Evolutionary conservation across 2,888 invertebrate species (phyloP), one percentile per base, ranked within the genome.

Genomic region (Anagyrus pseudococci): DNA sequence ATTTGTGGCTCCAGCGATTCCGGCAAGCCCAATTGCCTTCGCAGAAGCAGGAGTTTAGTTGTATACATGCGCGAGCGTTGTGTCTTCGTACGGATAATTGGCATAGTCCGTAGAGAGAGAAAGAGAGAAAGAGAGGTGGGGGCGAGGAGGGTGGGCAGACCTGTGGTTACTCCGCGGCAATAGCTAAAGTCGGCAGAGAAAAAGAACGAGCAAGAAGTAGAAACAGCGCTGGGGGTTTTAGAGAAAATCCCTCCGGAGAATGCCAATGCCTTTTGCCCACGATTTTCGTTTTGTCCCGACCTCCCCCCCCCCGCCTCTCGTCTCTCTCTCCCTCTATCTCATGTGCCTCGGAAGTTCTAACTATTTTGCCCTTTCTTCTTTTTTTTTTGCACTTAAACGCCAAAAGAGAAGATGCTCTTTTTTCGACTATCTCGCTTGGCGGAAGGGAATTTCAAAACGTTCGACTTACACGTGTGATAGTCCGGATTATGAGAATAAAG

Each of bases 191-290:
- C 26, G 50, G 25, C 29, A 26, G 41, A 17, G 33, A 56, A 68
- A 69, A 68, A 66, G 71, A 67, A n/a, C 54, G 59, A 53, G 62
- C 64, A 58, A 65, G 58, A 43, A 25, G 40, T 17, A 50, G 53
- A 63, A 71, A 68, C 52, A 37, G 26, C 37, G 37, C 33, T 4
- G 56, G 46, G 64, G 69, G 68, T 72, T 72, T 71, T 73, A 71
- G 74, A 72, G 61, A 64, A 61, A 67, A 64, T 58, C 49, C 43
- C 19, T 37, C 59, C 66, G 67, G 67, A 47, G 62, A 56, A 58
- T 50, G 44, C 59, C 55, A 53, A 59, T 64, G 59, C 47, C 58
- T 33, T 33, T 33, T 33, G 7, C 13, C 13, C 29, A 55, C 50
- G 29, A 59, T 50, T 63, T 63, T 63, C 44, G 58, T 59, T 63